These are phyloP conservation scores for Aphodius sticticus DNA, from an alignment of 2,888 invertebrate species.

Conservation along the genomic window DNA sequence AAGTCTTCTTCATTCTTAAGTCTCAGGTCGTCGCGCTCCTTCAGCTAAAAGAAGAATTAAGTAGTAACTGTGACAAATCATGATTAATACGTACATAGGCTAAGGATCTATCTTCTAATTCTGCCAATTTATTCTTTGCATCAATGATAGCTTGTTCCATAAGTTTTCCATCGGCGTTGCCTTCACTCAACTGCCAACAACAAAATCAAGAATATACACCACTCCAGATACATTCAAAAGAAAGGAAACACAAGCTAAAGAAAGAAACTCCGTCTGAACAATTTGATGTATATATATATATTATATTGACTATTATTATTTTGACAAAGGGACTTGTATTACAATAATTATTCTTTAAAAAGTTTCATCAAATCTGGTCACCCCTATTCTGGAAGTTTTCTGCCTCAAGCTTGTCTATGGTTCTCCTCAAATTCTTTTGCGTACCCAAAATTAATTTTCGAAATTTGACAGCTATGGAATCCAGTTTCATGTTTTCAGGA, in stretches of 20 bases:
- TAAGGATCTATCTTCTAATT: conserved; percentile 42
- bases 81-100: conserved; percentile 34
- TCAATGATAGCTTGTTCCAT: conserved; percentile 46
- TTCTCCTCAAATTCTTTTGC: conserved; percentile 9
- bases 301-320: background rate
- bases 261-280: background rate
- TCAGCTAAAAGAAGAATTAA: conserved; percentile 25
- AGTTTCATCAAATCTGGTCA: background rate
- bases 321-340: background rate
- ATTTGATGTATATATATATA: background rate
- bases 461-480: conserved; percentile 13
- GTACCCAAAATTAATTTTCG: conserved; percentile 7
- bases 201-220: conserved; percentile 6
- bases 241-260: background rate
- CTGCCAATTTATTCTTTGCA: conserved; percentile 44
- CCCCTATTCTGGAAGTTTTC: background rate
- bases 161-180: conserved; percentile 43
- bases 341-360: background rate
- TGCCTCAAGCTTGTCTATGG: conserved; percentile 16
- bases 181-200: conserved; percentile 10
- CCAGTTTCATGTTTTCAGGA: conserved; percentile 8
- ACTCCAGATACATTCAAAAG: background rate
- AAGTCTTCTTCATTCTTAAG: conserved; percentile 34
- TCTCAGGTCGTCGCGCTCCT: conserved; percentile 30
- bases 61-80: conserved; percentile 11